Conservation (phyloP, 35 echinoderm and acorn worm species). For the Ptychodera flava region DNA sequence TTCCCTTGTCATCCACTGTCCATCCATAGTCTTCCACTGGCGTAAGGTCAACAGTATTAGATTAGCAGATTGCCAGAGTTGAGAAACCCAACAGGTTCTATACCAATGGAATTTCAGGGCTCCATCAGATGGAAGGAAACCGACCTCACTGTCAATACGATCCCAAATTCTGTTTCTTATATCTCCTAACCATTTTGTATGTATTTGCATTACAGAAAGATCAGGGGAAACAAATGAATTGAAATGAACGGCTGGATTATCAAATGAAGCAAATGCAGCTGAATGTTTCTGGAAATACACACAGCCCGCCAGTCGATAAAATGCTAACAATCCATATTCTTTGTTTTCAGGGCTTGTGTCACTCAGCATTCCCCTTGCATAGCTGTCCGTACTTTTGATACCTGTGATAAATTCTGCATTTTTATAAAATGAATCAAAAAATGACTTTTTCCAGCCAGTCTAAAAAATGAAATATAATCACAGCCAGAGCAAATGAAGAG, state of each 20-base stretch:
- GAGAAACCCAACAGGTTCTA: too few species aligned
- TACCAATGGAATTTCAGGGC: too few species aligned
- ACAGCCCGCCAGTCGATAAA: slow-evolving; percentile 26
- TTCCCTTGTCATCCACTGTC: background rate
- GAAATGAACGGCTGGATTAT: background rate
- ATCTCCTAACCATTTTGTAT: slow-evolving; percentile 6
- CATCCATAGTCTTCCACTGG: slow-evolving; percentile 19
- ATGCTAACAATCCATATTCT: slow-evolving; percentile 13
- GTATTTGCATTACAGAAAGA: background rate
- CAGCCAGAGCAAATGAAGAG: slow-evolving; percentile 28
- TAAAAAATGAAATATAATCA: slow-evolving; percentile 43
- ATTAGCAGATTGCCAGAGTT: background rate
- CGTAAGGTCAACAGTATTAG: slow-evolving; percentile 3
- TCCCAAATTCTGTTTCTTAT: slow-evolving; percentile 21
- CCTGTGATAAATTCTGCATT: slow-evolving; percentile 31
- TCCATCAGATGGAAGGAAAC: slow-evolving; percentile 14
- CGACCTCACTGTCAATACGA: too few species aligned
- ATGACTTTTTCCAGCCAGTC: slow-evolving; percentile 7
- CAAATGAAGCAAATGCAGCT: slow-evolving; percentile 3
- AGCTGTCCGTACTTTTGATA: background rate
- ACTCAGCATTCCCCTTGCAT: background rate
- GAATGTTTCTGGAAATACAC: slow-evolving; percentile 23
- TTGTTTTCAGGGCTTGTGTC: background rate
- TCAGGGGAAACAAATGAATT: background rate
- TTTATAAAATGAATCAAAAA: slow-evolving; percentile 24